Percentiles rank a stretch among this genome's conserved stretches.
These are phyloP conservation scores for Diadema setosum DNA, from an alignment of 35 echinoderm and acorn worm species.

Conservation along the genomic window DNA sequence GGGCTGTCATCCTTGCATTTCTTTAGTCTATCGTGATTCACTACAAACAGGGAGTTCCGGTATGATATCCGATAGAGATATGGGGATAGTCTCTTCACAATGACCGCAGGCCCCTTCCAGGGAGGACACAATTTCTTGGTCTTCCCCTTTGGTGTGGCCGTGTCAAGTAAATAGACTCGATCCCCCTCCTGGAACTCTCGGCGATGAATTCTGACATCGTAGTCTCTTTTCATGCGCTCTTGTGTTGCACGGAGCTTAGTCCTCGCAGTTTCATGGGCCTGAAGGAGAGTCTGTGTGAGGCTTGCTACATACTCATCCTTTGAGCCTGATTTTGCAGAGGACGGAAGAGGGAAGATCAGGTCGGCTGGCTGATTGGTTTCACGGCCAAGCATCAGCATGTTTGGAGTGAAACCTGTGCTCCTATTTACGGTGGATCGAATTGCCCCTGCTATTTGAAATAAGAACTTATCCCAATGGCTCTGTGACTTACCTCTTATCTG, in stretches of 20 bases:
- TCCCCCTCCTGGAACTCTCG: constrained; percentile 4
- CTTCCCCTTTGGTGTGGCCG: no score
- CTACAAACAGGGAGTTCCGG: no score
- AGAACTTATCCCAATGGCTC: constrained; percentile 8
- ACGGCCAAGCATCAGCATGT: constrained; percentile 40
- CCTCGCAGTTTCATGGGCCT: constrained; percentile 19
- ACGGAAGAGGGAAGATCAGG: not conserved
- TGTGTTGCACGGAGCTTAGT: constrained; percentile 1
- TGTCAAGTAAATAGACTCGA: constrained; percentile 44
- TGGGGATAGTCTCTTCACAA: no score
- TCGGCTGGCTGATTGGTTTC: constrained; percentile 52
- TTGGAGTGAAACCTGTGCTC: constrained; percentile 40
- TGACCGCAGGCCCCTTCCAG: no score
- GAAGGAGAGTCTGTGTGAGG: not conserved
- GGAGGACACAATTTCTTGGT: no score
- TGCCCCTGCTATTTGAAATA: constrained; percentile 7
- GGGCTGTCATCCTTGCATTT: no score
- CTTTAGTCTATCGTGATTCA: no score
- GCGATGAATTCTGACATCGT: constrained; percentile 6
- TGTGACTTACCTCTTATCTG: no score
- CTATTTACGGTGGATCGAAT: constrained; percentile 45
- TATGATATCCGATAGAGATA: no score
- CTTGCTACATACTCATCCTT: not conserved
- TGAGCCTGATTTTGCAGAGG: not conserved
- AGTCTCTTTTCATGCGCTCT: constrained; percentile 25